These are phyloP conservation scores for Acinonyx jubatus DNA, from an alignment of 2,113 vertebrate genomes.

Conservation along the genomic window DNA sequence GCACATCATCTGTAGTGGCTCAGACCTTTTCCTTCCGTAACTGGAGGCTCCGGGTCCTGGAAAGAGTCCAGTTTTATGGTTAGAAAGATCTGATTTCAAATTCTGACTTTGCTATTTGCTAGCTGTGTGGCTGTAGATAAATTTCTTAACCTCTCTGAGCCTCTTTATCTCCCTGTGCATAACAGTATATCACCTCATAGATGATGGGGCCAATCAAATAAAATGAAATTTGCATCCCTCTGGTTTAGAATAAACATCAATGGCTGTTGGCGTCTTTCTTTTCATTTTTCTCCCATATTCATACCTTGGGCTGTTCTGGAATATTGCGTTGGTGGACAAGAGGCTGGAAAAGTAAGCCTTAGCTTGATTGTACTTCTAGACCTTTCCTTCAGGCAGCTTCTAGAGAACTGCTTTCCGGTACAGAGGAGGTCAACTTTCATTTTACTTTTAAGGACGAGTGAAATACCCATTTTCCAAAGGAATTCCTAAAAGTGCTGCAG, in stretches of 20 bases:
- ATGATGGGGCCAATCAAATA: background rate
- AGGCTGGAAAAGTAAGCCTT: background rate
- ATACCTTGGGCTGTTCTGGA: background rate
- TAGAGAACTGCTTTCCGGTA: background rate
- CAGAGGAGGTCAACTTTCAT: background rate
- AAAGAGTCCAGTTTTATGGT: background rate
- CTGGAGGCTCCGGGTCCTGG: background rate
- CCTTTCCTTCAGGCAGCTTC: background rate
- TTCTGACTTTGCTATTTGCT: constrained; percentile 34
- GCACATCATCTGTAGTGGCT: background rate
- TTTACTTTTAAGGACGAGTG: background rate
- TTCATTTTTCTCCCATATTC: background rate
- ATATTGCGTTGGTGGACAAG: background rate
- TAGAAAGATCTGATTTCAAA: background rate
- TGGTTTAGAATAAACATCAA: background rate
- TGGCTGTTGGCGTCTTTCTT: background rate
- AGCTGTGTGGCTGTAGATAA: background rate
- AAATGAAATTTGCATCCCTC: background rate
- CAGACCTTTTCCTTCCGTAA: background rate
- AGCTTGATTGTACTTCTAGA: background rate
- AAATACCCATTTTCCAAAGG: background rate
- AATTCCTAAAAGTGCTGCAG: background rate
- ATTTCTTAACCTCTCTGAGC: background rate
- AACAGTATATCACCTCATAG: background rate
- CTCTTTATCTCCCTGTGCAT: constrained; percentile 12